A percentile compares a stretch with the other conserved stretches of the same genome.
These are phyloP conservation scores for Andrena bicolor DNA, from an alignment of 2,888 invertebrate genomes.

Conservation along the genomic window DNA sequence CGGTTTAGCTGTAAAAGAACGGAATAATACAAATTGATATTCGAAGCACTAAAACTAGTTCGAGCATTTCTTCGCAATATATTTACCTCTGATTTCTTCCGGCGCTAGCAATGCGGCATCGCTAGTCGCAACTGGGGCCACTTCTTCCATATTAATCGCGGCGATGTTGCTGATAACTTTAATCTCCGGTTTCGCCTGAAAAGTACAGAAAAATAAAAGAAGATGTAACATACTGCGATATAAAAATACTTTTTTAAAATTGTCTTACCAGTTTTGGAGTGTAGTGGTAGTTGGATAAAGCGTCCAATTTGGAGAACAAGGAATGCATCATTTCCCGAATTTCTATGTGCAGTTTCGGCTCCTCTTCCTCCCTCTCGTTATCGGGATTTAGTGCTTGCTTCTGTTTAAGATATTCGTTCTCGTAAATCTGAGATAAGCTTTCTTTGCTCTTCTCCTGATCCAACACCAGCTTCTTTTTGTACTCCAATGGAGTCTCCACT, in stretches of 20 bases:
- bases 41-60: too few relatives aligned
- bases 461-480: conserved; percentile 94
- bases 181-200: conserved; percentile 92
- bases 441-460: conserved; percentile 98
- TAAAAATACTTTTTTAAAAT: conserved; percentile 4
- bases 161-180: conserved; percentile 96
- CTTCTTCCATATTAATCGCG: conserved; percentile 97
- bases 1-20: conserved; percentile 81
- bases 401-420: conserved; percentile 93
- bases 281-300: conserved; percentile 97
- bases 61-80: not conserved
- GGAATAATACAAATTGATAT: not conserved
- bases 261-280: conserved; percentile 91
- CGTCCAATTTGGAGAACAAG: conserved; percentile 95
- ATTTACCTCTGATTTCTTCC: conserved; percentile 92
- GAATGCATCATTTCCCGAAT: conserved; percentile 91
- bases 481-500: conserved; percentile 92
- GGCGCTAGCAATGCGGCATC: conserved; percentile 95
- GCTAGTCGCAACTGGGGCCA: conserved; percentile 95
- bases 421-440: conserved; percentile 97
- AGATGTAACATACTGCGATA: not conserved
- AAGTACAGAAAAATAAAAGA: conserved; percentile 43
- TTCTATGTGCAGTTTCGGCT: conserved; percentile 92
- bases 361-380: conserved; percentile 87
- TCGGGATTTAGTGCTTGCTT: conserved; percentile 87